Percentiles rank a stretch among this genome's conserved stretches.
These are phyloP conservation scores for Yponomeuta sedellus DNA, from an alignment of 2,888 invertebrate genomes.

Conservation along the genomic window DNA sequence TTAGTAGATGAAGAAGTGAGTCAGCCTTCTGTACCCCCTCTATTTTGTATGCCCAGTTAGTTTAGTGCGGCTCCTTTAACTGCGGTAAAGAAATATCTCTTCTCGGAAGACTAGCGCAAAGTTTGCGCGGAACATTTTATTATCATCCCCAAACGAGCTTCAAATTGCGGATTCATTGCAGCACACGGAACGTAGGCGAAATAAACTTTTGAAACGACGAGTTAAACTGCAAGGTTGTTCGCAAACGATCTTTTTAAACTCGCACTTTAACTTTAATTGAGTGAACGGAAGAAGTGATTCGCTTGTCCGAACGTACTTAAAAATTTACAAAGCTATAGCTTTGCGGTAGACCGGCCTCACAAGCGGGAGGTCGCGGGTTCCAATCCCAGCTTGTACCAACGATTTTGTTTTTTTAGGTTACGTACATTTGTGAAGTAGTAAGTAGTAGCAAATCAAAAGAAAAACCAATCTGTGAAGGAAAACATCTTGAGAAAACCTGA, in stretches of 20 bases:
- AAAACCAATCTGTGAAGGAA: too few relatives aligned
- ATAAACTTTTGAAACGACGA: neutral
- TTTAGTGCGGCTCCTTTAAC: neutral
- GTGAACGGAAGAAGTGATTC: neutral
- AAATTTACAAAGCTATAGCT: too few relatives aligned
- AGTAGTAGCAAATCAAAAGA: too few relatives aligned
- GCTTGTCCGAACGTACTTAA: neutral
- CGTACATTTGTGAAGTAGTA: too few relatives aligned
- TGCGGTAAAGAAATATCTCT: neutral
- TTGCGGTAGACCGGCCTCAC: too few relatives aligned
- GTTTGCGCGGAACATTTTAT: neutral
- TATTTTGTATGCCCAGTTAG: neutral
- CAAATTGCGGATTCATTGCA: slow-evolving; percentile 1
- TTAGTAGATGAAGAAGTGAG: neutral
- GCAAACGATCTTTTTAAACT: neutral
- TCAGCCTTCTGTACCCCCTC: neutral
- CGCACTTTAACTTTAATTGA: neutral
- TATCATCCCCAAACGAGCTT: neutral
- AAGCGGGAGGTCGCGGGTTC: too few relatives aligned
- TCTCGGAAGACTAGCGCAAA: neutral
- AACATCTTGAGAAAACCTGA: too few relatives aligned
- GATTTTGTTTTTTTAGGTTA: too few relatives aligned
- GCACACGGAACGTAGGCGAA: neutral
- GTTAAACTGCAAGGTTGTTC: too few relatives aligned
- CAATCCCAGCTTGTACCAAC: too few relatives aligned